Base-by-base conservation (phyloP, 2,888 invertebrate species). In the Ferdinandea cuprea region DNA sequence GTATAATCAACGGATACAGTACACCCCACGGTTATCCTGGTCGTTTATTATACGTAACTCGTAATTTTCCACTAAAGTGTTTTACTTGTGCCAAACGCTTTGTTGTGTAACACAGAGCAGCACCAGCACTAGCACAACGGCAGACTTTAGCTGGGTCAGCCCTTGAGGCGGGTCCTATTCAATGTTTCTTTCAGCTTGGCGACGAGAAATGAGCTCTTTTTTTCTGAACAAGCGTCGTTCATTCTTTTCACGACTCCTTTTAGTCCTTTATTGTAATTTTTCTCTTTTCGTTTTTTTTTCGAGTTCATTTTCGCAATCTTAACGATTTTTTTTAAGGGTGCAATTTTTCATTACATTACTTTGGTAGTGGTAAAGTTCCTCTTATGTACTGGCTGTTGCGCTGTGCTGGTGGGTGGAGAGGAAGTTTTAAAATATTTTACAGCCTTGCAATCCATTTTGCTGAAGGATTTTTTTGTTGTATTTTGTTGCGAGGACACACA, bases 11-110 rank as follows among this genome's bases (percentile, higher is more conserved):
- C 77, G 77, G 72, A 72, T 61, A 77, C 61, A 61, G 59, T 66
- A 69, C 69, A 78, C 42, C 56, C 72, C 56, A 77, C 68, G 66
- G 72, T 72, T 77, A 66, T 77, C 71, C 66, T 68, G 77, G 68
- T 77, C 83, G 77, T 83, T 78, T 77, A 83, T 78, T 83, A 73
- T 68, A 77, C 68, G 77, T 72, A 68, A 83, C 72, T 73, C 83
- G 83, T 83, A 83, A 83, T 83, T 78, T 83, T 83, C 77, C 77
- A 83, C 83, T 83, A 78, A 83, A 83, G 83, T 83, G 83, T 78
- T 83, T 66, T 77, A 77, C 77, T 83, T 77, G 72, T 77, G 72
- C 56, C 68, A 73, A 83, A 68, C 72, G 83, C 83, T 83, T 83
- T 73, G 71, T 81, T 81, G 81, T 81, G 32, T 68, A 71, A 65